A percentile compares a stretch with the other conserved stretches of the same genome.
Evolutionary conservation across 2,113 vertebrate species (phyloP).

Genomic region (Dascyllus trimaculatus): DNA sequence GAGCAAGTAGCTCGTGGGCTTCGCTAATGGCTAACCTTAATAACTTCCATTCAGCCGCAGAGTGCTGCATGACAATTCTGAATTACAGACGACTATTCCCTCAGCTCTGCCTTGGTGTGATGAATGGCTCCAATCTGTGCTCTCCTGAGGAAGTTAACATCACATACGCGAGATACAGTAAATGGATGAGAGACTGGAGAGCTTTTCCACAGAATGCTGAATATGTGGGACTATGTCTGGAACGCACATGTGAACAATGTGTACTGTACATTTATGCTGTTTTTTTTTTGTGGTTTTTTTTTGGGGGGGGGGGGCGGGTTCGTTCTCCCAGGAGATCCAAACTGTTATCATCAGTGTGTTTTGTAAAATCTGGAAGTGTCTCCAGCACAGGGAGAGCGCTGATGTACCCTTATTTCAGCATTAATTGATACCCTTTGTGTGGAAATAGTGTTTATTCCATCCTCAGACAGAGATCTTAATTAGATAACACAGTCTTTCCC

Average conservation of each 20-base stretch:
- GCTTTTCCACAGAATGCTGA: slow-evolving; percentile 31
- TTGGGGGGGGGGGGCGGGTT: too few relatives aligned
- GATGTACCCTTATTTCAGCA: background rate
- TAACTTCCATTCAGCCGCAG: slow-evolving; percentile 50
- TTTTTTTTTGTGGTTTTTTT: background rate
- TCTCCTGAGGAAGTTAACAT: slow-evolving; percentile 35
- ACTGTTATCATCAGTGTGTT: background rate
- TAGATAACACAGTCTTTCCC: background rate
- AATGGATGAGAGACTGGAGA: slow-evolving; percentile 42
- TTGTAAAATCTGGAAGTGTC: background rate
- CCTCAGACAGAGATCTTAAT: slow-evolving; percentile 6
- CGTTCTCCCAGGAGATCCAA: slow-evolving; percentile 8
- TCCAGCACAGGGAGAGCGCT: background rate
- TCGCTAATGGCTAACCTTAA: slow-evolving; percentile 59
- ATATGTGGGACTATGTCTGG: slow-evolving; percentile 32
- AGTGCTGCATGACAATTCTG: slow-evolving; percentile 50
- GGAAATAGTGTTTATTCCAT: background rate
- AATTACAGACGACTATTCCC: slow-evolving; percentile 68
- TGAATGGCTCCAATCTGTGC: slow-evolving; percentile 66
- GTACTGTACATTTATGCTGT: slow-evolving; percentile 9
- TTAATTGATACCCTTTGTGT: background rate
- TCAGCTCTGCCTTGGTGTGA: slow-evolving; percentile 54
- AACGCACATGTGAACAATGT: background rate
- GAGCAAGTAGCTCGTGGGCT: slow-evolving; percentile 41
- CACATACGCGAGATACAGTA: slow-evolving; percentile 49